A percentile compares a stretch with the other conserved stretches of the same genome.
Conservation (phyloP, 2,113 vertebrate species). For the Siphamia tubifer region DNA sequence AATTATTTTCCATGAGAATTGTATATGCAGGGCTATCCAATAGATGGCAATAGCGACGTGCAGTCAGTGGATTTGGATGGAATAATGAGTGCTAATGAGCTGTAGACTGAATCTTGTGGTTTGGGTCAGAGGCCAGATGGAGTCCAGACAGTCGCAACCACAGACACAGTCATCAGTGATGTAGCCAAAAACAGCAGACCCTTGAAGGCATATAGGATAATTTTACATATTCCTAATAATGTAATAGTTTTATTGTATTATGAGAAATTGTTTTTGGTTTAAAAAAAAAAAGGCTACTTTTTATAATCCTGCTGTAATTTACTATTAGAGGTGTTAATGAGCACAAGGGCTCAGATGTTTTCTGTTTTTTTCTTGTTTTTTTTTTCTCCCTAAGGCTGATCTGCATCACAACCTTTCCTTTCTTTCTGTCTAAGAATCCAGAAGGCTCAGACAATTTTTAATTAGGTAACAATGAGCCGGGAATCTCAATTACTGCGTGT, state of each 20-base stretch:
- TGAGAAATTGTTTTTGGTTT: too few species aligned
- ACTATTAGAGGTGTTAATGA: conserved; percentile 36
- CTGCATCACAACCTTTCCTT: conserved; percentile 15
- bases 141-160: conserved; percentile 49
- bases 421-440: conserved; percentile 14
- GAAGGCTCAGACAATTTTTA: conserved; percentile 51
- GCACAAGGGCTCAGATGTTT: conserved; percentile 30
- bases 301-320: neutral
- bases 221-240: conserved; percentile 6
- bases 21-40: conserved; percentile 35
- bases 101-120: conserved; percentile 43
- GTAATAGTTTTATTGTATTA: too few species aligned
- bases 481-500: conserved; percentile 63
- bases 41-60: conserved; percentile 66
- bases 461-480: conserved; percentile 63
- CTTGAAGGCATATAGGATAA: neutral
- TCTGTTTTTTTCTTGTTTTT: conserved; percentile 14
- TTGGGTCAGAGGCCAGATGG: conserved; percentile 53
- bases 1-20: neutral
- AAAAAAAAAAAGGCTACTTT: neutral
- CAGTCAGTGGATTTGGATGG: neutral
- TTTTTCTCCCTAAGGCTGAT: conserved; percentile 12
- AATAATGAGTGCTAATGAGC: conserved; percentile 49
- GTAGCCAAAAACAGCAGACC: conserved; percentile 20
- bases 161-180: conserved; percentile 56